phyloP scores from a whole-genome alignment of 2,797 vertebrate species.

The Myoxocephalus aenaeus region DNA sequence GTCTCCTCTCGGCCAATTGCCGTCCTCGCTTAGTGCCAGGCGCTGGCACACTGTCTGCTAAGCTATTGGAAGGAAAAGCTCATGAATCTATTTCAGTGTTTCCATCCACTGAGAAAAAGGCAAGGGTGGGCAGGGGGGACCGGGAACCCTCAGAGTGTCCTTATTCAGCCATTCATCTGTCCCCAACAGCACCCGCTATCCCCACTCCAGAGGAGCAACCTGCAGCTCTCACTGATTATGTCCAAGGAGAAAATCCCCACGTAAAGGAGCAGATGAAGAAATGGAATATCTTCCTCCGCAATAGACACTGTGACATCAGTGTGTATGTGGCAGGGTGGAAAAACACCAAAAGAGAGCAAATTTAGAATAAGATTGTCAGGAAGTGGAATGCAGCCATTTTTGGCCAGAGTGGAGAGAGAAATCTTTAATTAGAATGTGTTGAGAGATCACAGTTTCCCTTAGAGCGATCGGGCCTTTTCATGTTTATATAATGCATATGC shows the following conservation, averaged over 20 bases:
- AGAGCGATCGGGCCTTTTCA: constrained; percentile 76
- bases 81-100: constrained; percentile 69
- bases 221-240: constrained; percentile 49
- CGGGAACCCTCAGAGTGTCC: constrained; percentile 44
- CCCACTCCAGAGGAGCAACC: constrained; percentile 35
- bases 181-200: constrained; percentile 38
- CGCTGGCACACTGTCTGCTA: constrained; percentile 48
- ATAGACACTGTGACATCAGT: constrained; percentile 60
- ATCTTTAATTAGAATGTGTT: constrained; percentile 82
- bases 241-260: constrained; percentile 65
- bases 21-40: constrained; percentile 45
- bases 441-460: constrained; percentile 80
- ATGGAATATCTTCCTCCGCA: constrained; percentile 38
- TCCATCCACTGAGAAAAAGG: constrained; percentile 55
- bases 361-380: constrained; percentile 63
- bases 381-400: constrained; percentile 66
- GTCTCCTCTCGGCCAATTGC: constrained; percentile 40
- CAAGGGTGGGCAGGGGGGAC: constrained; percentile 22
- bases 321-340: constrained; percentile 54
- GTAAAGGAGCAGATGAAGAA: constrained; percentile 42
- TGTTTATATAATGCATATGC: constrained; percentile 82
- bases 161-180: constrained; percentile 62
- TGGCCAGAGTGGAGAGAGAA: constrained; percentile 65
- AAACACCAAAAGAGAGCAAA: constrained; percentile 56
- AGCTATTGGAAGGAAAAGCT: constrained; percentile 53